Base-by-base conservation (phyloP, 2,113 vertebrate genomes). In the Butorides virescens region DNA sequence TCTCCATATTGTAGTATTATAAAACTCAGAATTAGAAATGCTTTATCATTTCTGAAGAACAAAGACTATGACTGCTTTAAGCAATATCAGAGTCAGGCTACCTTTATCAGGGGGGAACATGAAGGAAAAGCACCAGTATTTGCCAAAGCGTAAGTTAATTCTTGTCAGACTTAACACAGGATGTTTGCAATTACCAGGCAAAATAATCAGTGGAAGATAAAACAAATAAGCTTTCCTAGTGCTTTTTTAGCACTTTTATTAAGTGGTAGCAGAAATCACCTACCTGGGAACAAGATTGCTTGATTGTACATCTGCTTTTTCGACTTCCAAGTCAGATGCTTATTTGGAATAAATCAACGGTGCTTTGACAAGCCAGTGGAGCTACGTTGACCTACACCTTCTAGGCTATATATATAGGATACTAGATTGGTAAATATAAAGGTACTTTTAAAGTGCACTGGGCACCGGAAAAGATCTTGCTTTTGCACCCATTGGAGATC, bases 1-100 rank as follows among this genome's bases (percentile, higher is more conserved):
- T 95, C 91, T 95, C 97, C 90, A 94, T 97, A 96, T 95, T 98
- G 95, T 97, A 87, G 78, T 84, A 85, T 95, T 98, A 97, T 97
- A 97, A 97, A 97, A 97, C 59, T 74, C 91, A 96, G 94, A 97
- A 98, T 98, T 97, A 98, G 92, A 95, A 96, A 97, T 90, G 62
- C 80, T 96, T 98, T 97, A 97, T 97, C 79, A 86, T 96, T 97
- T 97, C 96, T 93, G 95, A 97, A 97, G 94, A 97, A 97, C 94
- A 96, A 97, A 97, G 96, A 88, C 93, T 90, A 47, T 75, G 76
- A 72, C 88, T 90, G 73, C 80, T 94, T 96, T 92, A 96, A 95
- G 55, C 36, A 90, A 71, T 95, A 96, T 97, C 91, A 97, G 94
- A 97, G 86, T 96, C 95, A 97, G 93, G 97, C 96, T 97, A 97